Evolutionary conservation across 2,888 invertebrate genomes (phyloP).

Genomic region (Lasioglossum oenotherae): DNA sequence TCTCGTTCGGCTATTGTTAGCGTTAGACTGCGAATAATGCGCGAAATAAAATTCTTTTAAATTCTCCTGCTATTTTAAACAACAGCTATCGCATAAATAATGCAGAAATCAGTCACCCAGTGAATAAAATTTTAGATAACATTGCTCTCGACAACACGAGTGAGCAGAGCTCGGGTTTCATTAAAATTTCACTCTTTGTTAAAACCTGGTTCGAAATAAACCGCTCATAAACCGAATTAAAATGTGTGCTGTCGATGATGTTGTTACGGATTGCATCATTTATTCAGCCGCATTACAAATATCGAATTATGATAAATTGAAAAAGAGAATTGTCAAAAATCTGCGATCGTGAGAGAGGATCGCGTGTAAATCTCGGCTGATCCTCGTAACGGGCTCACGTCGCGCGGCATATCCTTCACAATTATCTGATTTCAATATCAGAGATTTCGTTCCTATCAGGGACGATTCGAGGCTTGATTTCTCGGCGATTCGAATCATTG

Average conservation of each 20-base stretch:
- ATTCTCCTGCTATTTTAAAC: not conserved
- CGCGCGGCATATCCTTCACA: not conserved
- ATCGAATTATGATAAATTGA: too few species aligned
- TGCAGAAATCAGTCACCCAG: not conserved
- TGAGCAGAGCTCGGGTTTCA: not conserved
- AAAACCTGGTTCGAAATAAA: not conserved
- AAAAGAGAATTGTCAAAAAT: not conserved
- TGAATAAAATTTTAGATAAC: not conserved
- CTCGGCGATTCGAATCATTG: constrained; percentile 34
- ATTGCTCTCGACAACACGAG: not conserved
- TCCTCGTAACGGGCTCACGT: not conserved
- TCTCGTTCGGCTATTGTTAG: not conserved
- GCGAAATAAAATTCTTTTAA: not conserved
- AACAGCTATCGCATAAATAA: not conserved
- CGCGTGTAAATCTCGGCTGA: not conserved
- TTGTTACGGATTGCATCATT: not conserved
- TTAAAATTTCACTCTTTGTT: not conserved
- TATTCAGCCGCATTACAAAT: not conserved
- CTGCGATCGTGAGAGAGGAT: not conserved
- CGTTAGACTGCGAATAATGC: not conserved
- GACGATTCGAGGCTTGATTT: constrained; percentile 18
- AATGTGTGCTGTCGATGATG: not conserved
- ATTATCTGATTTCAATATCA: constrained; percentile 19
- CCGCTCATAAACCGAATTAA: not conserved
- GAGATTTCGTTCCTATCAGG: not conserved